Conservation (phyloP, 1,140 invertebrate species). For the Drosophila pallidifrons region DNA sequence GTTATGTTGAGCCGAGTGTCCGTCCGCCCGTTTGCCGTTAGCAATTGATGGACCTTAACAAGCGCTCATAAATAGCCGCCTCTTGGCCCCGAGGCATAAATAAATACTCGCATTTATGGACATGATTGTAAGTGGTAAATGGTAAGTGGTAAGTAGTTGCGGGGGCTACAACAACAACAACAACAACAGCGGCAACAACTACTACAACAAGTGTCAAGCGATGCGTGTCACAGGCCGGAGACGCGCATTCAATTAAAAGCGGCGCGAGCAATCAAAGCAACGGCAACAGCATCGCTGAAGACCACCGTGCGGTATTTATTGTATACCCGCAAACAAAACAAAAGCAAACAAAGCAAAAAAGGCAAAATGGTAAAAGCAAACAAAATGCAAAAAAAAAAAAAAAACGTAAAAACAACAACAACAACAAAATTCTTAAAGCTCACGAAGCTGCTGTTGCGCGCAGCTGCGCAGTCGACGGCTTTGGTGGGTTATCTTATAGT, state of each 20-base stretch:
- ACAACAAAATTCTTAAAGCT: slow-evolving; percentile 63
- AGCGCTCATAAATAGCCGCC: slow-evolving; percentile 30
- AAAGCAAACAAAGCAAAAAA: slow-evolving; percentile 10
- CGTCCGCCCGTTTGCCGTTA: not conserved
- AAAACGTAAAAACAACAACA: slow-evolving; percentile 28
- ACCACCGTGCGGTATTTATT: slow-evolving; percentile 43
- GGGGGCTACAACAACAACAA: slow-evolving; percentile 43
- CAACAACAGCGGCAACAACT: not conserved
- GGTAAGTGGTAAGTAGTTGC: slow-evolving; percentile 30
- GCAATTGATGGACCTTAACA: slow-evolving; percentile 45
- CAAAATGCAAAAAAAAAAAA: slow-evolving; percentile 25
- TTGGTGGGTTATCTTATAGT: not conserved
- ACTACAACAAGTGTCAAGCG: slow-evolving; percentile 63
- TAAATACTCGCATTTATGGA: slow-evolving; percentile 7
- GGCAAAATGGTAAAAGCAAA: not conserved
- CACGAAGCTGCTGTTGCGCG: slow-evolving; percentile 31
- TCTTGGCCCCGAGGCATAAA: slow-evolving; percentile 28
- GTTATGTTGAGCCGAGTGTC: slow-evolving; percentile 4
- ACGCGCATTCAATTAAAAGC: slow-evolving; percentile 62
- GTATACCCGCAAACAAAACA: slow-evolving; percentile 20
- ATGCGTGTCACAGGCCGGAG: slow-evolving; percentile 48
- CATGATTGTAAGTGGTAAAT: slow-evolving; percentile 12
- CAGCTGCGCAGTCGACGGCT: slow-evolving; percentile 29
- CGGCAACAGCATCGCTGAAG: slow-evolving; percentile 21
- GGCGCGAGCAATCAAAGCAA: slow-evolving; percentile 67